Conservation (phyloP, 1,140 invertebrate genomes). For the Onthophagus taurus region DNA sequence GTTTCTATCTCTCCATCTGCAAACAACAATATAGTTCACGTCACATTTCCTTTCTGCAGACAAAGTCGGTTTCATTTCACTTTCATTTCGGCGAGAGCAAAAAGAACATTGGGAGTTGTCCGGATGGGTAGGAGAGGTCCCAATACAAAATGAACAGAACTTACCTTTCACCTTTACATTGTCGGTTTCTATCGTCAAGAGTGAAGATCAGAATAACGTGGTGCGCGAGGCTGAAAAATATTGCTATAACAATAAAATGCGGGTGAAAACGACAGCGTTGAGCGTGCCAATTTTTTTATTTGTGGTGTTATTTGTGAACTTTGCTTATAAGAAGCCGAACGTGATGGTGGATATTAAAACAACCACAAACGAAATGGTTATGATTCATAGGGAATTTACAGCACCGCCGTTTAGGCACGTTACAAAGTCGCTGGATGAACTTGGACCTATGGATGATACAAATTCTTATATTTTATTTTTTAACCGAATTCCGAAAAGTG, state of each 20-base stretch:
- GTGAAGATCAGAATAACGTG: no score
- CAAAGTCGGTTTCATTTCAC: slow-evolving; percentile 14
- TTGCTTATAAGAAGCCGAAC: no score
- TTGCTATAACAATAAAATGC: not conserved
- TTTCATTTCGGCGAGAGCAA: slow-evolving; percentile 12
- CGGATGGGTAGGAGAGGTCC: slow-evolving; percentile 6
- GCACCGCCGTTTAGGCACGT: slow-evolving; percentile 27
- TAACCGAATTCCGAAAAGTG: slow-evolving; percentile 54
- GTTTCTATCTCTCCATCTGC: no score
- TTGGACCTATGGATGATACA: slow-evolving; percentile 40
- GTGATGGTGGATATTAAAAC: no score
- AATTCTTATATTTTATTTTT: slow-evolving; percentile 50
- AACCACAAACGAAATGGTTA: no score
- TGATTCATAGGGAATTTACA: no score
- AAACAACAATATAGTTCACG: slow-evolving; percentile 7
- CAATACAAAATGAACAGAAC: slow-evolving; percentile 10
- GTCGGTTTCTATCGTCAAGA: slow-evolving; percentile 2
- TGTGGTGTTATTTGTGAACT: not conserved
- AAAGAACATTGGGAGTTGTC: slow-evolving; percentile 14
- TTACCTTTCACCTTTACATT: slow-evolving; percentile 16
- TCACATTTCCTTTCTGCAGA: slow-evolving; percentile 9
- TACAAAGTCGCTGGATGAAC: slow-evolving; percentile 47
- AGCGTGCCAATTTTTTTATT: slow-evolving; percentile 4
- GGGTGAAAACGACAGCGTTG: slow-evolving; percentile 1
- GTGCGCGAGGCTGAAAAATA: slow-evolving; percentile 4